Evolutionary conservation across 1,140 invertebrate genomes (phyloP).

Genomic region (Ruditapes philippinarum): DNA sequence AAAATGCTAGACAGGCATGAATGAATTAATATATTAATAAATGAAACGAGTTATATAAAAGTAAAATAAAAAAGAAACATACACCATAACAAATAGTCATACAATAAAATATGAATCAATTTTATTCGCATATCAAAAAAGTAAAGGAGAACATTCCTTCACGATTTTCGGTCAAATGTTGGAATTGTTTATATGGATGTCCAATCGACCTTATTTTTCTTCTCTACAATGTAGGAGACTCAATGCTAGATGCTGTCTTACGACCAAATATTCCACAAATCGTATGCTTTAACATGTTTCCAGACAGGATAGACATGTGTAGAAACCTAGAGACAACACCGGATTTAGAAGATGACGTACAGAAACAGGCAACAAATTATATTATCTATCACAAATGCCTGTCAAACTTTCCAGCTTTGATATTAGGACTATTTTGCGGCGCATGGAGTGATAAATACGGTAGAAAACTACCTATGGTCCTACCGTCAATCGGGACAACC

Average conservation of each 20-base stretch:
- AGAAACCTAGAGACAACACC: constrained; percentile 68
- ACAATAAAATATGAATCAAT: neutral
- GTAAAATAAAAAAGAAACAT: too few relatives aligned
- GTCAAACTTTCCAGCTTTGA: constrained; percentile 79
- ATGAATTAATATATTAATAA: too few relatives aligned
- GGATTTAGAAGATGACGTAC: constrained; percentile 76
- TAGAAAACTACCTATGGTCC: constrained; percentile 80
- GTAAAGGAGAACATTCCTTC: constrained; percentile 19
- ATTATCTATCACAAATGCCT: constrained; percentile 80
- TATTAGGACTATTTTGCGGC: constrained; percentile 82
- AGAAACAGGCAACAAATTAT: constrained; percentile 78
- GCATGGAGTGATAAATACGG: constrained; percentile 84
- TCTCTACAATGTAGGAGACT: constrained; percentile 73
- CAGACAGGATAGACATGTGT: constrained; percentile 67
- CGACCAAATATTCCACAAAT: constrained; percentile 77
- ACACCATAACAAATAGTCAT: too few relatives aligned
- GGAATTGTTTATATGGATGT: constrained; percentile 71
- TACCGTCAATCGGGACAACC: constrained; percentile 79
- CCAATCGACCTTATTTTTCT: constrained; percentile 74
- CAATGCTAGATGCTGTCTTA: constrained; percentile 73
- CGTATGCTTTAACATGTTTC: constrained; percentile 76
- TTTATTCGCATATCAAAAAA: constrained; percentile 10
- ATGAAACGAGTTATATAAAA: too few relatives aligned
- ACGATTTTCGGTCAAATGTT: constrained; percentile 47
- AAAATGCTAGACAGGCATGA: too few relatives aligned